Conservation (phyloP, 2,888 invertebrate species). For the Drosophila fungiperda region DNA sequence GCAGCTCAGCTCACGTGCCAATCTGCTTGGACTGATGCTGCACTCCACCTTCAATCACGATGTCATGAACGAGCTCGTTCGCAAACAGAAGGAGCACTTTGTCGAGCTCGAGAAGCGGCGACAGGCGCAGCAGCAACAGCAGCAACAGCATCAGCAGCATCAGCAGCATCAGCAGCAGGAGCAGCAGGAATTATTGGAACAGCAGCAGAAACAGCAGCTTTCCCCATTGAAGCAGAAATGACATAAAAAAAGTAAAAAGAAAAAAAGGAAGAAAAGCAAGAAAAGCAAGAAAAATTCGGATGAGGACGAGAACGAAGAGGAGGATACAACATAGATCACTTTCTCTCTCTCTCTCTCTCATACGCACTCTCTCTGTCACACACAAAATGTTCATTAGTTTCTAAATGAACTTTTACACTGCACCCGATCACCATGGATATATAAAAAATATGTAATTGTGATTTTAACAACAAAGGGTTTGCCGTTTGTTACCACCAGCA, state of each 20-base stretch:
- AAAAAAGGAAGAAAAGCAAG: neutral
- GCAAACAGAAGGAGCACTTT: constrained; percentile 82
- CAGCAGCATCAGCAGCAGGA: constrained; percentile 9
- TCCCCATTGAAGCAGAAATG: constrained; percentile 2
- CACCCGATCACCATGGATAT: constrained; percentile 57
- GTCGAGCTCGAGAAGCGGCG: constrained; percentile 70
- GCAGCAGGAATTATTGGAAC: constrained; percentile 1
- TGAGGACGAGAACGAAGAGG: neutral
- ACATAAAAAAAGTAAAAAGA: neutral
- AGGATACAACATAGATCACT: neutral
- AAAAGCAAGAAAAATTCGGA: constrained; percentile 1
- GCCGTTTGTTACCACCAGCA: constrained; percentile 43
- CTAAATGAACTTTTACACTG: neutral
- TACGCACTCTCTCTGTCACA: neutral
- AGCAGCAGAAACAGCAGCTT: constrained; percentile 1
- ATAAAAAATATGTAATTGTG: neutral
- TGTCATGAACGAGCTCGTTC: constrained; percentile 90
- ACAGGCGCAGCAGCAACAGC: constrained; percentile 27
- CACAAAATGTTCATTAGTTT: neutral
- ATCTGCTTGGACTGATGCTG: constrained; percentile 96
- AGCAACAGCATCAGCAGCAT: neutral
- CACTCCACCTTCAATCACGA: constrained; percentile 98
- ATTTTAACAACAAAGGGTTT: constrained; percentile 7
- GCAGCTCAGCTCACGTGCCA: constrained; percentile 91
- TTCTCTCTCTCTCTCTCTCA: neutral